phyloP scores from a whole-genome alignment of 2,888 invertebrate species.

The Phaedon cochleariae region DNA sequence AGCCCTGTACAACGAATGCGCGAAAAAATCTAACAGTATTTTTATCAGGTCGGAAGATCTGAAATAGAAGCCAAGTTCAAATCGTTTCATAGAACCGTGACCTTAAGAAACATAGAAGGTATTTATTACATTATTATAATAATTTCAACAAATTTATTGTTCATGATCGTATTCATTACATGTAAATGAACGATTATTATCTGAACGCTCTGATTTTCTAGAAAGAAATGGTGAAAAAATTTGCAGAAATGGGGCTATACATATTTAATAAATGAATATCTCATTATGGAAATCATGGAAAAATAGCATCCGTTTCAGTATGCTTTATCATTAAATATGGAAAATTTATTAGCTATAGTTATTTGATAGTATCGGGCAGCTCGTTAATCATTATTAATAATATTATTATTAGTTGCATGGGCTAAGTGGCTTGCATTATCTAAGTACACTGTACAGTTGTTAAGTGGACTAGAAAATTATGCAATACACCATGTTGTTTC shows the following conservation, averaged over 20 bases:
- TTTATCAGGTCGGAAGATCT: too few species aligned
- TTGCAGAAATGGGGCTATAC: constrained; percentile 5
- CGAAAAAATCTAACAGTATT: too few species aligned
- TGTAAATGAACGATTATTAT: constrained; percentile 8
- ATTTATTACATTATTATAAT: constrained; percentile 5
- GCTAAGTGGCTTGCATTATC: constrained; percentile 6
- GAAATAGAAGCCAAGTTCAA: background rate
- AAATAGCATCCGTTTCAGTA: constrained; percentile 7
- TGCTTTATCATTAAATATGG: constrained; percentile 9
- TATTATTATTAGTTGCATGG: background rate
- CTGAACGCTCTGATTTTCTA: background rate
- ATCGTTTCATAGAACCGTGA: constrained; percentile 2
- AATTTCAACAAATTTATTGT: constrained; percentile 13
- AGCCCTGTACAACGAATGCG: too few species aligned
- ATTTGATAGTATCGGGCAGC: background rate
- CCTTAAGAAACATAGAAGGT: background rate
- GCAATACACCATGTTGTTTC: background rate
- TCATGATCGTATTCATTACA: constrained; percentile 9
- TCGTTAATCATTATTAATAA: constrained; percentile 5
- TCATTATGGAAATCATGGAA: background rate
- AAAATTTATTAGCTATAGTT: constrained; percentile 12
- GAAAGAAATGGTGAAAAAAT: background rate
- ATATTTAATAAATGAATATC: background rate
- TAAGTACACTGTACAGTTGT: background rate
- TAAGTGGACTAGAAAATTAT: constrained; percentile 15